Base-by-base conservation (phyloP, 2,888 invertebrate genomes). In the Nomada lathburiana region DNA sequence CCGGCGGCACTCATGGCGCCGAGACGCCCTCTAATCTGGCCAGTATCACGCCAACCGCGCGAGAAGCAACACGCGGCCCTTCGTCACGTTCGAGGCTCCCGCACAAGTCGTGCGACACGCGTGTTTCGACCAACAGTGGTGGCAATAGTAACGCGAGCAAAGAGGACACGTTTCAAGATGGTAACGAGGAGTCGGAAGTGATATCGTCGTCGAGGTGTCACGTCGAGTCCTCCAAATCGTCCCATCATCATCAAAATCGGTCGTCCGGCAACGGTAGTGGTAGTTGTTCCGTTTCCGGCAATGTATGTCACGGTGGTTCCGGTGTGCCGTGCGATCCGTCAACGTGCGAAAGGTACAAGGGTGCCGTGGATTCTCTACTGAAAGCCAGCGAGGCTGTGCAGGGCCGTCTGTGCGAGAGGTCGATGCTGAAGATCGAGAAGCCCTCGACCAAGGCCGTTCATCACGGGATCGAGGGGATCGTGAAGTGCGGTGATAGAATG, bases 11-110 rank as follows among this genome's bases (percentile, higher is more conserved):
- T 90, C 89, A 89, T 88, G 90, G 88, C 89, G 89, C 89, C 84
- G 93, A 92, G 90, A 89, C 91, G 91, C 89, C 91, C 91, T 91
- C 91, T 91, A 92, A 93, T 92, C 91, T 92, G 85, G 90, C 91
- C 92, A 93, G 93, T 93, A 91, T 93, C 92, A 92, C 93, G 93
- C 92, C 92, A 90, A 90, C 89, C 87, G 91, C 93, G 92, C 93
- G 93, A 91, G 93, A 93, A 91, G 88, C 90, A 91, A 89, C 91
- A 92, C 91, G 92, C 59, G 85, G 52, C 52, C 47, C 74, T 47
- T 73, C 76, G 73, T 75, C 90, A 83, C 93, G 92, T 62, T 91
- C 89, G 81, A 89, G 90, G 59, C 80, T 82, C 44, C 82, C 86
- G 70, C 90, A 90, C 71, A 92, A 91, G 84, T 82, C 89, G 73